Conservation (phyloP, 2,113 vertebrate species). For the Cinclus cinclus region DNA sequence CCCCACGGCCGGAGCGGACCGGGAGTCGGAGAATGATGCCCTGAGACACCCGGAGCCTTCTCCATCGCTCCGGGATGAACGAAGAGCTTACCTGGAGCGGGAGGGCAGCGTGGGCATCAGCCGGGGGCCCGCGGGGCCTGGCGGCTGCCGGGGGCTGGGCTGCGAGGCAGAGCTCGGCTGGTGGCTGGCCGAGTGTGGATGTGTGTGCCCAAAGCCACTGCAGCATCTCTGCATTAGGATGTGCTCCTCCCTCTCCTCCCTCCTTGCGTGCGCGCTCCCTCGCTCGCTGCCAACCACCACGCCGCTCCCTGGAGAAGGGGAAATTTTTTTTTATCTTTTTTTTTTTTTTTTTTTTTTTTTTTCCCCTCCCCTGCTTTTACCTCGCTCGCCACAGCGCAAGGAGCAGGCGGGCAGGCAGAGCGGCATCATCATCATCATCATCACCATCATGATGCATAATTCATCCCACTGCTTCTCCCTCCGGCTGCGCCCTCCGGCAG, state of each 20-base stretch:
- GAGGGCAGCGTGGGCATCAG: neutral
- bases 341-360: neutral
- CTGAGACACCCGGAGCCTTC: neutral
- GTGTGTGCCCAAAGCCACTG: slow-evolving; percentile 74
- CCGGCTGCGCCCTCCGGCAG: neutral
- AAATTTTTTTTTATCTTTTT: neutral
- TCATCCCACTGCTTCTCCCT: slow-evolving; percentile 10
- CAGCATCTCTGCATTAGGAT: slow-evolving; percentile 84
- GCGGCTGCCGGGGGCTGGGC: neutral
- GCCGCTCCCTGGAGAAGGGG: slow-evolving; percentile 24
- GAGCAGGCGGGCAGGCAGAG: slow-evolving; percentile 41
- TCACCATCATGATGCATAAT: slow-evolving; percentile 28
- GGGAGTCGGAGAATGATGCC: neutral
- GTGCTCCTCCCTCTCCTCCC: slow-evolving; percentile 79
- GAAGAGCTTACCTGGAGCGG: slow-evolving; percentile 54
- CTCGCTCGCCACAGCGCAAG: slow-evolving; percentile 71
- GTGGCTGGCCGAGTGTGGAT: slow-evolving; percentile 57
- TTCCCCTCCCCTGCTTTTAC: neutral
- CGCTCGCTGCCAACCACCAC: slow-evolving; percentile 61
- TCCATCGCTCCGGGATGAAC: rapidly evolving
- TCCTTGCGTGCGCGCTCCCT: slow-evolving; percentile 60
- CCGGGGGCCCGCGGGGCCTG: neutral
- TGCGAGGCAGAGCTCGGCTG: slow-evolving; percentile 18
- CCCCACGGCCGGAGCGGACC: neutral
- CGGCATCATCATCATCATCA: neutral